Conservation (phyloP, 2,797 vertebrate genomes). For the Onychomys arenicola region DNA sequence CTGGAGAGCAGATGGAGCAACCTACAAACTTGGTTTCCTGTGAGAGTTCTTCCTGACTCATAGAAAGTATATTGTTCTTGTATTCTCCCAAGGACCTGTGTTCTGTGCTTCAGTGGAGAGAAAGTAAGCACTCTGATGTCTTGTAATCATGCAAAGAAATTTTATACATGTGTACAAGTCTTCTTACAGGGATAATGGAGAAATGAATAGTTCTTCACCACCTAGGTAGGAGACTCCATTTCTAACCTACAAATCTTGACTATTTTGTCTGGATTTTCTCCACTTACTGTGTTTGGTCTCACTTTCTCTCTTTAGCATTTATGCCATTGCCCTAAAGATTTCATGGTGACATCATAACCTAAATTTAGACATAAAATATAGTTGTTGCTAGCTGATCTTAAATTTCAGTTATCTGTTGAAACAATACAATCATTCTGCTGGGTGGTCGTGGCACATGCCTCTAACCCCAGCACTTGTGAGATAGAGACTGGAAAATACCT, state of each 20-base stretch:
- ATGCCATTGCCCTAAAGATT: accelerated
- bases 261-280: background rate
- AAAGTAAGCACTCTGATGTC: background rate
- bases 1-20: background rate
- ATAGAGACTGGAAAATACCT: background rate
- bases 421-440: background rate
- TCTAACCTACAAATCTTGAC: background rate
- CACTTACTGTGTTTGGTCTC: accelerated
- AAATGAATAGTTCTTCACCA: background rate
- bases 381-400: background rate
- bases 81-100: background rate
- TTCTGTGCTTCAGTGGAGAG: background rate
- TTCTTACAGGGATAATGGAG: background rate
- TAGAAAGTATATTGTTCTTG: background rate
- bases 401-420: background rate
- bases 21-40: background rate
- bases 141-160: background rate
- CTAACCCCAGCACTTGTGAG: background rate
- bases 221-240: background rate
- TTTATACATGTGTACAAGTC: background rate
- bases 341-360: background rate
- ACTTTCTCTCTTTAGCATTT: background rate
- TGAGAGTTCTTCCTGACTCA: background rate
- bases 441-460: background rate
- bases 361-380: background rate